These are phyloP conservation scores for Premnoplex brunnescens DNA, from an alignment of 2,797 vertebrate species.

Conservation along the genomic window DNA sequence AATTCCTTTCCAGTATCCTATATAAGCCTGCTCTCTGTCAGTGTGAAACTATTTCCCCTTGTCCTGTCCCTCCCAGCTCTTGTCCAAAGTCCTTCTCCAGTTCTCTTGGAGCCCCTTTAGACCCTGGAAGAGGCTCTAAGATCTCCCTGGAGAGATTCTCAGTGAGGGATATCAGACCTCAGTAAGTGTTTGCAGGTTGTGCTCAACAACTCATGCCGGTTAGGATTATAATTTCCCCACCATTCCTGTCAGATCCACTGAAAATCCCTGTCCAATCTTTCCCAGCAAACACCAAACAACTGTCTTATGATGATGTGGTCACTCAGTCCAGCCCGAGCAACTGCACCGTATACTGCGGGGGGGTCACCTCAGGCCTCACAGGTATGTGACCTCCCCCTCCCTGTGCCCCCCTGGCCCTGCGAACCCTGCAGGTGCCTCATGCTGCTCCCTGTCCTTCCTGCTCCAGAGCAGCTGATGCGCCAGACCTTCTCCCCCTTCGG, in stretches of 20 bases:
- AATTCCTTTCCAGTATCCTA: not conserved
- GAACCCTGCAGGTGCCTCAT: accelerated
- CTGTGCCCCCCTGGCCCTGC: not conserved
- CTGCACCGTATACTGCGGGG: slow-evolving; percentile 97
- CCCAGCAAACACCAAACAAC: slow-evolving; percentile 87
- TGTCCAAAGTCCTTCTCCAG: not conserved
- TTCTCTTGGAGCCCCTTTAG: not conserved
- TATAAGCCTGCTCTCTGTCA: not conserved
- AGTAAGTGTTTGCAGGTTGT: accelerated
- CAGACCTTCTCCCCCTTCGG: slow-evolving; percentile 97
- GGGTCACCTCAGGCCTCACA: slow-evolving; percentile 92
- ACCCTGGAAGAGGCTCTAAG: not conserved
- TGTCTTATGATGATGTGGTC: slow-evolving; percentile 96
- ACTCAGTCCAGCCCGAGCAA: slow-evolving; percentile 97
- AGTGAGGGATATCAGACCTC: not conserved
- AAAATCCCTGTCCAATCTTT: not conserved
- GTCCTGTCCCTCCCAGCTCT: not conserved
- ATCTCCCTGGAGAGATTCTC: not conserved
- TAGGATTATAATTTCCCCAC: accelerated
- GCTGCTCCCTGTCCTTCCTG: not conserved
- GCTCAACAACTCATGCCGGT: accelerated
- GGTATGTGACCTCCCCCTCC: slow-evolving; percentile 72
- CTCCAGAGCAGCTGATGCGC: slow-evolving; percentile 96
- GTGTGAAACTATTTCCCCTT: not conserved
- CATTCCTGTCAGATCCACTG: accelerated